Base-by-base conservation (phyloP, 2,113 vertebrate genomes). In the Chroicocephalus ridibundus region DNA sequence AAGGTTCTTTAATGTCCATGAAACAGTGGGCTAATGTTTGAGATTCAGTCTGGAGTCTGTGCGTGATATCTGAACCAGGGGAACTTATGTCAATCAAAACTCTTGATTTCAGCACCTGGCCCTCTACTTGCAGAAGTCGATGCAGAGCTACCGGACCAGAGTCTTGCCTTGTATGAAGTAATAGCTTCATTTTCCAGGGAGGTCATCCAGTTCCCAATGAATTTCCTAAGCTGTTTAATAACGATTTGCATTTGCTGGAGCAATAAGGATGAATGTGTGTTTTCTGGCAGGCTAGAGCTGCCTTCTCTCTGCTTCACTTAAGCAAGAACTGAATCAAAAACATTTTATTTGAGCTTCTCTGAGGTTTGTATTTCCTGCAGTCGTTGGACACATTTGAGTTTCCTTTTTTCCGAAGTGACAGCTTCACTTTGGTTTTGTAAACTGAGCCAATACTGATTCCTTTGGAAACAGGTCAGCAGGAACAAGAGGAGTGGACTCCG, bases 11-110 rank as follows among this genome's bases (percentile, higher is more conserved):
- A 27, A 22, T 22, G 21, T 13, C 36, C 10, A 4, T 25, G 22
- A 20, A 27, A 10, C 65, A 29, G 11, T 19, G 6, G 20, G 4
- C 4, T 20, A 11, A 4, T 8, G 7, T 2, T 11, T 42, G 87
- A 54, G 55, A 11, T 52, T n/a, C 34, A 31, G 44, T 7, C 42
- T 26, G 68, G 49, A 4, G 22, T 2, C 34, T 34, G 32, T 44
- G 61, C 5, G 0, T 6, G 38, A 7, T 60, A 17, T 8, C 54
- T 13, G 36, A 11, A 20, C 52, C 19, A 27, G n/a, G n/a, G 38
- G 36, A 55, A 10, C 46, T 44, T 5, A 1, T 0, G 3, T 29
- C 61, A 24, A 0, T 21, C 55, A 1, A 6, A 49, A n/a, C 65
- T 22, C 55, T 22, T 38, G n/a, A 8, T 46, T 24, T 65, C 26